A percentile compares a stretch with the other conserved stretches of the same genome.
phyloP scores from a whole-genome alignment of 2,888 invertebrate species.

The Eretmocerus hayati region DNA sequence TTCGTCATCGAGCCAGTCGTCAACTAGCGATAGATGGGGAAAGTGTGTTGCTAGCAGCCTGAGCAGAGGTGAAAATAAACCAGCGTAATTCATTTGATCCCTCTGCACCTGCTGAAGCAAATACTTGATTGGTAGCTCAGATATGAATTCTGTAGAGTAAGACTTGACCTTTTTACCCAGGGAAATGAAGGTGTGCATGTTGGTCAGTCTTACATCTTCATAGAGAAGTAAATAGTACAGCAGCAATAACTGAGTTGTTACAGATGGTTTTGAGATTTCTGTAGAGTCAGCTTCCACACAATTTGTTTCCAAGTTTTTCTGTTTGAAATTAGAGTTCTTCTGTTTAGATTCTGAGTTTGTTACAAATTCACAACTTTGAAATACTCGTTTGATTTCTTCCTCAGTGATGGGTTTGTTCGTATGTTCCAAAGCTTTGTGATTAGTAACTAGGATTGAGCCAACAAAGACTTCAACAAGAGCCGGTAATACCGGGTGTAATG shows the following conservation, averaged over 20 bases:
- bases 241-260: constrained; percentile 82
- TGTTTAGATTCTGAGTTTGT: constrained; percentile 62
- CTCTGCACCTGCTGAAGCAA: constrained; percentile 87
- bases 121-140: constrained; percentile 89
- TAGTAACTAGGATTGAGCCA: constrained; percentile 74
- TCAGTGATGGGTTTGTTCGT: constrained; percentile 89
- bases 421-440: constrained; percentile 63
- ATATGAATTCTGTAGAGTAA: constrained; percentile 79
- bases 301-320: constrained; percentile 50
- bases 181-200: constrained; percentile 59
- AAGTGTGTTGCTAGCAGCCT: constrained; percentile 86
- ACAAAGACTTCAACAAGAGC: constrained; percentile 92
- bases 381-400: constrained; percentile 70
- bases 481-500: constrained; percentile 88
- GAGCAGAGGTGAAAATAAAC: constrained; percentile 82
- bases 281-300: constrained; percentile 31
- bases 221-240: constrained; percentile 88
- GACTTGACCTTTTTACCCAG: constrained; percentile 71
- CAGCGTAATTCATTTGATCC: constrained; percentile 84
- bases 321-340: constrained; percentile 32
- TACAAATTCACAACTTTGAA: constrained; percentile 69
- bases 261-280: constrained; percentile 57
- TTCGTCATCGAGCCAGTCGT: constrained; percentile 88
- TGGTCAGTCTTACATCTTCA: constrained; percentile 79
- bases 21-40: constrained; percentile 89